Conservation (phyloP, 2,888 invertebrate species). For the Aquatica leii region DNA sequence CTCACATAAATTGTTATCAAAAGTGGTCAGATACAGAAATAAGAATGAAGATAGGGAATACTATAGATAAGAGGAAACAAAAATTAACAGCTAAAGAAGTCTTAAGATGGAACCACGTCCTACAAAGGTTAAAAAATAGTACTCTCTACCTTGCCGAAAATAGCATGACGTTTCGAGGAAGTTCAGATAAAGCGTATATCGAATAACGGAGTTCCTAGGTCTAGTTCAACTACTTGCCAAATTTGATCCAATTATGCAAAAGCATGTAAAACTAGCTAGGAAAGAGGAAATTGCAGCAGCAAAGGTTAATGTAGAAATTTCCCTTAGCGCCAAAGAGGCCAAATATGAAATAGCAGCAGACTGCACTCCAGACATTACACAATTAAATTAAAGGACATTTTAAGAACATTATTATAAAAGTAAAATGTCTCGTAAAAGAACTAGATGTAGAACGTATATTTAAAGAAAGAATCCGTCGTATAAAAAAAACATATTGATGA, state of each 20-base stretch:
- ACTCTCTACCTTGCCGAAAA: constrained; percentile 48
- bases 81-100: constrained; percentile 13
- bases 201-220: constrained; percentile 50
- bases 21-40: constrained; percentile 10
- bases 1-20: neutral
- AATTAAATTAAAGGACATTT: no score
- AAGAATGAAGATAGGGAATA: neutral
- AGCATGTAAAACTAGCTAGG: constrained; percentile 47
- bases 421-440: no score
- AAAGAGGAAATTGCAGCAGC: constrained; percentile 47
- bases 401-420: no score
- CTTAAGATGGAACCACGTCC: constrained; percentile 44
- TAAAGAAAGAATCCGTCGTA: no score
- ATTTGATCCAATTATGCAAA: constrained; percentile 43
- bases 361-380: no score
- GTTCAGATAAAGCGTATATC: constrained; percentile 48
- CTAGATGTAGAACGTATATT: no score
- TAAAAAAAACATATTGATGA: no score
- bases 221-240: constrained; percentile 45
- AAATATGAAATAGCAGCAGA: no score
- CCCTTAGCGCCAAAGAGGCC: no score
- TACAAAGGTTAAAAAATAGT: constrained; percentile 48
- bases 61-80: constrained; percentile 13
- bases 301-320: constrained; percentile 38
- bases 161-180: constrained; percentile 49